Evolutionary conservation across 2,888 invertebrate species (phyloP).

Genomic region (Drosophila pullipes): DNA sequence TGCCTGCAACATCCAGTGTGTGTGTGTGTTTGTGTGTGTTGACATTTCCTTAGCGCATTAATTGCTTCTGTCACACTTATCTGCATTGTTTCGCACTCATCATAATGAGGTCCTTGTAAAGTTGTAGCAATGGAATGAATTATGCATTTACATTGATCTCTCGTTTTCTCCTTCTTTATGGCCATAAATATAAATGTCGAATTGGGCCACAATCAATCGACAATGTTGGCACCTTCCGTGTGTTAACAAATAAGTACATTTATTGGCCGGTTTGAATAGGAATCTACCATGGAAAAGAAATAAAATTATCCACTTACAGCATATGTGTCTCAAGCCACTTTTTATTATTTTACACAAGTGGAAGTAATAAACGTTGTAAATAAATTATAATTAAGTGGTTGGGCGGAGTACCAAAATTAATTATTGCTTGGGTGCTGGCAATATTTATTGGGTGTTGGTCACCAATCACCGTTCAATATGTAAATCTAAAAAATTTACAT

Average conservation of each 20-base stretch:
- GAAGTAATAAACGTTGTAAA: not conserved
- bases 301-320: not conserved
- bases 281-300: not conserved
- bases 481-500: not conserved
- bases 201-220: conserved; percentile 27
- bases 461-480: not conserved
- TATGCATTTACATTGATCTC: conserved; percentile 40
- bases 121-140: conserved; percentile 42
- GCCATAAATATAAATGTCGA: conserved; percentile 34
- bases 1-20: conserved; percentile 41
- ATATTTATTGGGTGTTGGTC: not conserved
- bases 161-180: conserved; percentile 38
- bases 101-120: conserved; percentile 70
- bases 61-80: conserved; percentile 80
- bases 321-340: not conserved
- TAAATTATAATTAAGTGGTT: not conserved
- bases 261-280: not conserved
- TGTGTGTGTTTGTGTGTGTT: conserved; percentile 50
- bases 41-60: conserved; percentile 71
- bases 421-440: not conserved
- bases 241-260: not conserved
- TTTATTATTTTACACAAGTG: not conserved
- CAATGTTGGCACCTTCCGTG: conserved; percentile 63
- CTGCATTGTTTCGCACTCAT: conserved; percentile 62
- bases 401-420: not conserved